A percentile compares a stretch with the other conserved stretches of the same genome.
Evolutionary conservation across 1,140 invertebrate genomes (phyloP).

Genomic region (Apocrypta bakeri): DNA sequence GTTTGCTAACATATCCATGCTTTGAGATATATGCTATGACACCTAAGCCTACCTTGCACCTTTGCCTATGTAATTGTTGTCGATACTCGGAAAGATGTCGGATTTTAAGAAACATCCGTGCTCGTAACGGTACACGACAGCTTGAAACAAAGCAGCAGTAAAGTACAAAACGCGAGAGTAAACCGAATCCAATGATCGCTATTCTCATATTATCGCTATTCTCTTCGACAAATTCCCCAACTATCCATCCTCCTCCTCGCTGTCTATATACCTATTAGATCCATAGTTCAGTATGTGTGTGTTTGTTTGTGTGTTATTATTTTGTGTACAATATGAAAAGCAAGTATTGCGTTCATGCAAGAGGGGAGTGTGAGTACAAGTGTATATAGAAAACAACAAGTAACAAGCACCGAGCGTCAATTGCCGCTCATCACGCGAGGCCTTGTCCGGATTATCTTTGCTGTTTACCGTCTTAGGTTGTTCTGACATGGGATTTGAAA

Average conservation of each 20-base stretch:
- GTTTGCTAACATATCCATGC: conserved; percentile 21
- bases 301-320: too few relatives aligned
- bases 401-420: conserved; percentile 57
- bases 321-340: background rate
- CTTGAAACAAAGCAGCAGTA: too few relatives aligned
- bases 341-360: background rate
- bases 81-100: background rate
- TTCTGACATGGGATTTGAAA: background rate
- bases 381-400: conserved; percentile 43
- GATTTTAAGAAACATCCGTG: too few relatives aligned
- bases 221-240: background rate
- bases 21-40: conserved; percentile 1
- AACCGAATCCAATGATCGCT: too few relatives aligned
- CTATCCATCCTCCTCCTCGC: too few relatives aligned
- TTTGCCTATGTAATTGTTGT: background rate
- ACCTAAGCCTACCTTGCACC: background rate
- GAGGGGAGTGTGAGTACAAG: background rate
- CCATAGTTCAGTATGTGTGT: too few relatives aligned
- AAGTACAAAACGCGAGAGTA: background rate
- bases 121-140: too few relatives aligned
- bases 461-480: background rate
- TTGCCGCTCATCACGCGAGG: conserved; percentile 60
- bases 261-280: background rate
- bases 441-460: background rate
- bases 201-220: background rate